phyloP scores from a whole-genome alignment of 2,113 vertebrate genomes.

The Notarius lentiginosus region DNA sequence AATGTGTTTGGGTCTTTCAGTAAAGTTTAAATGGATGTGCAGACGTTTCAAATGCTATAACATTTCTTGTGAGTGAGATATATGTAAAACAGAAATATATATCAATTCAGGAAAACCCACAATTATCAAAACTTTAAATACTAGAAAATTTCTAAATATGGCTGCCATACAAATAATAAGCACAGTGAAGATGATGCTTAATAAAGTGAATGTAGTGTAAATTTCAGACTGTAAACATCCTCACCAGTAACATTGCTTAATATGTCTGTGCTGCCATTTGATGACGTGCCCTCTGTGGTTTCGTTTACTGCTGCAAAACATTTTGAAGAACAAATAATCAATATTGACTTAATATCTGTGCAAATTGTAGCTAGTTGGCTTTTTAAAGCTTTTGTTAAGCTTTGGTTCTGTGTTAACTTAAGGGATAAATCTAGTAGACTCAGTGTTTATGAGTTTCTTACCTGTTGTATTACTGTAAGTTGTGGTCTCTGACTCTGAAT shows the following conservation, averaged over 20 bases:
- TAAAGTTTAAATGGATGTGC: neutral
- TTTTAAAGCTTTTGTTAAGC: neutral
- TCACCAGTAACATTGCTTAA: constrained; percentile 12
- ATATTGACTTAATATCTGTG: neutral
- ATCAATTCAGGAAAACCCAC: neutral
- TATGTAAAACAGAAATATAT: neutral
- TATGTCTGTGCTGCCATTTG: neutral
- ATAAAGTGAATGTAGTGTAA: neutral
- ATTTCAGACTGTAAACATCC: neutral
- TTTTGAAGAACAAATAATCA: neutral
- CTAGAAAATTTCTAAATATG: neutral
- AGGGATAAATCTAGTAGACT: neutral
- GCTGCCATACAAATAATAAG: neutral
- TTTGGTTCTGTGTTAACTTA: neutral
- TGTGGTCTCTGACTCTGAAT: constrained; percentile 14
- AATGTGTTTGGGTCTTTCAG: neutral
- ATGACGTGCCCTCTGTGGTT: neutral
- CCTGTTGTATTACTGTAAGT: constrained; percentile 23
- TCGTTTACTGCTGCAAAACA: neutral
- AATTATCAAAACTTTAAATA: neutral
- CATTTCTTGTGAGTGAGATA: neutral
- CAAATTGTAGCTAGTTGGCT: no score
- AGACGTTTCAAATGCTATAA: neutral
- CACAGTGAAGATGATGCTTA: neutral
- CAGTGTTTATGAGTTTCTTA: neutral